A percentile compares a stretch with the other conserved stretches of the same genome.
These are phyloP conservation scores for Kryptopterus vitreolus DNA, from an alignment of 2,797 vertebrate species.

Conservation along the genomic window DNA sequence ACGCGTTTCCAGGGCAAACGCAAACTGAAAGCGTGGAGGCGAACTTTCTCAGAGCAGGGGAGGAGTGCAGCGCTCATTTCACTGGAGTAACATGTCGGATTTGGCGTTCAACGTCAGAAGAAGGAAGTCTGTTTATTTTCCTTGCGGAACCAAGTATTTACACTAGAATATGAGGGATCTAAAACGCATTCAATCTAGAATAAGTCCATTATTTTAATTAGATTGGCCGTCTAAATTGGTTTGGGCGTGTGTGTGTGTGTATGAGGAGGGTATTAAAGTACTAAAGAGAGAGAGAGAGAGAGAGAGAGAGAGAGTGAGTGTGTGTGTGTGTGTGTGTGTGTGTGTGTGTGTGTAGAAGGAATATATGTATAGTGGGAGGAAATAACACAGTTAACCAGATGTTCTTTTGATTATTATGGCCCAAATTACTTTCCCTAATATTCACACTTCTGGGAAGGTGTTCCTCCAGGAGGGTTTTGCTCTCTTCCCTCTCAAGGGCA, in stretches of 20 bases:
- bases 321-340: too few relatives aligned
- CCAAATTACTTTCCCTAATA: too few relatives aligned
- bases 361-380: too few relatives aligned
- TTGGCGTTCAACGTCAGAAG: not conserved
- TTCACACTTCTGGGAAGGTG: too few relatives aligned
- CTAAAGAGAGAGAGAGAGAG: too few relatives aligned
- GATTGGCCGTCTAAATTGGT: not conserved
- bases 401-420: too few relatives aligned
- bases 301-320: too few relatives aligned
- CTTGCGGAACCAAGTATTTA: not conserved
- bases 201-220: not conserved
- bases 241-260: not conserved
- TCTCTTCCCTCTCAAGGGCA: too few relatives aligned
- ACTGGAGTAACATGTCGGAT: not conserved
- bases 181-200: not conserved
- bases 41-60: not conserved
- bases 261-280: not conserved
- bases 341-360: too few relatives aligned
- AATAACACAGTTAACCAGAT: too few relatives aligned
- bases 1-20: too few relatives aligned
- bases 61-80: not conserved
- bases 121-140: not conserved
- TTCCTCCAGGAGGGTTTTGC: too few relatives aligned
- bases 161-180: not conserved
- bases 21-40: not conserved